Percentiles rank a stretch among this genome's conserved stretches.
phyloP scores from a whole-genome alignment of 92 coral and sea anemone species.

The Palythoa heliodiscus region DNA sequence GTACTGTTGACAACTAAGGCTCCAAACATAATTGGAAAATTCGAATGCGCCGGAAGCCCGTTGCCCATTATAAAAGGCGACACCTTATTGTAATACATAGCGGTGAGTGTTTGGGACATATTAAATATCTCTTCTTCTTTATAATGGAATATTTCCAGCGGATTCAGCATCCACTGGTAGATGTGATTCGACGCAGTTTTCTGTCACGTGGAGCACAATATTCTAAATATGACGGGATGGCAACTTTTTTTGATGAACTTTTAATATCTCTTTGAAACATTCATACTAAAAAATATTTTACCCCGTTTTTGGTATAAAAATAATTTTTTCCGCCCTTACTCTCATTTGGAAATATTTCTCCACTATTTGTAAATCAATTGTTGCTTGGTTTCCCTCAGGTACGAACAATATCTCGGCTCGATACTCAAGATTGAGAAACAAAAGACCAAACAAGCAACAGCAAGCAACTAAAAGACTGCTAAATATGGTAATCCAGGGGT shows the following conservation, averaged over 20 bases:
- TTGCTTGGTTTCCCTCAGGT: constrained; percentile 57
- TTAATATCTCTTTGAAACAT: constrained; percentile 57
- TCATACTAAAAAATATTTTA: constrained; percentile 43
- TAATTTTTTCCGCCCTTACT: constrained; percentile 45
- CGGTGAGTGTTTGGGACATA: constrained; percentile 24
- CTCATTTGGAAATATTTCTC: constrained; percentile 48
- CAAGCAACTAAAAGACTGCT: constrained; percentile 37
- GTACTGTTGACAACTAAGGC: constrained; percentile 15
- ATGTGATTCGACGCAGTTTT: background rate
- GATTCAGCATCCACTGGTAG: constrained; percentile 35
- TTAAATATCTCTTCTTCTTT: constrained; percentile 35
- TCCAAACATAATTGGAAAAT: constrained; percentile 53
- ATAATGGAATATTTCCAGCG: constrained; percentile 48
- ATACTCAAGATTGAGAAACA: constrained; percentile 36
- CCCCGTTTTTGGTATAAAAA: constrained; percentile 45
- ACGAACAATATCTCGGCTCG: constrained; percentile 57
- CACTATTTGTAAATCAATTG: constrained; percentile 42
- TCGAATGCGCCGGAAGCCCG: constrained; percentile 45
- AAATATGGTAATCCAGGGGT: constrained; percentile 48
- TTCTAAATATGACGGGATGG: constrained; percentile 40
- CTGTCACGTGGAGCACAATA: constrained; percentile 39
- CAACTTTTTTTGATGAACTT: constrained; percentile 42
- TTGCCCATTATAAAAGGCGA: constrained; percentile 49
- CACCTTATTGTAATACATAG: constrained; percentile 21
- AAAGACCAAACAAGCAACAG: constrained; percentile 50